These are phyloP conservation scores for Acanthurus tractus DNA, from an alignment of 2,797 vertebrate genomes.

Conservation along the genomic window DNA sequence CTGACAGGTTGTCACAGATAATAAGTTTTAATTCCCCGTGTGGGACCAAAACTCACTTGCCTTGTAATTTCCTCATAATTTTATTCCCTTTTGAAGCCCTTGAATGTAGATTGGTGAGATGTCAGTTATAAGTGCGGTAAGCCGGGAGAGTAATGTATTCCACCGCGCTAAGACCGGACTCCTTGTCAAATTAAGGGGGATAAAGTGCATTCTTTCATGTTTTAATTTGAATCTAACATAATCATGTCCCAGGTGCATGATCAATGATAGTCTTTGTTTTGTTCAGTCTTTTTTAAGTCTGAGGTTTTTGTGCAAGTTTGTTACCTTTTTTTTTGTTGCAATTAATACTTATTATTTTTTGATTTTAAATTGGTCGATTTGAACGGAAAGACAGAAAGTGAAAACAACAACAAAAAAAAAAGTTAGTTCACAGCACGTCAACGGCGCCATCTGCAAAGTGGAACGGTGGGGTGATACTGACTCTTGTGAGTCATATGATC, in stretches of 20 bases:
- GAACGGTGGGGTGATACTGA: slow-evolving; percentile 26
- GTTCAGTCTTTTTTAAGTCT: slow-evolving; percentile 4
- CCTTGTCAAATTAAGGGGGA: slow-evolving; percentile 67
- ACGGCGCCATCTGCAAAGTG: slow-evolving; percentile 35
- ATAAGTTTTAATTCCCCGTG: slow-evolving; percentile 88
- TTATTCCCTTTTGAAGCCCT: slow-evolving; percentile 84
- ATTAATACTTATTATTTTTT: slow-evolving; percentile 1
- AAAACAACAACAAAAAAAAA: slow-evolving; percentile 1
- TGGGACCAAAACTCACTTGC: slow-evolving; percentile 84
- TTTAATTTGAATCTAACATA: slow-evolving; percentile 53
- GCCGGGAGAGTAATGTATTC: slow-evolving; percentile 71
- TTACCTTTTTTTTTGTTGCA: neutral
- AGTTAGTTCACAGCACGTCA: neutral
- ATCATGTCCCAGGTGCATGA: slow-evolving; percentile 23
- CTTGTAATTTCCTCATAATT: slow-evolving; percentile 88
- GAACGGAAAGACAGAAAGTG: neutral
- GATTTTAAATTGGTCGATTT: slow-evolving; percentile 4
- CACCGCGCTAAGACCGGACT: slow-evolving; percentile 52
- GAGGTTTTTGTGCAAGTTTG: neutral
- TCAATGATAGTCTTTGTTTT: slow-evolving; percentile 13
- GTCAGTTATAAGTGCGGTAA: slow-evolving; percentile 74
- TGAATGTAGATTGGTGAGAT: slow-evolving; percentile 83
- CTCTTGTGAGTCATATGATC: slow-evolving; percentile 67
- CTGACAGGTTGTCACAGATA: slow-evolving; percentile 90
- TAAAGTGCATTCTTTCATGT: slow-evolving; percentile 52